Conservation (phyloP, 2,797 vertebrate genomes). For the Danio aesculapii region DNA sequence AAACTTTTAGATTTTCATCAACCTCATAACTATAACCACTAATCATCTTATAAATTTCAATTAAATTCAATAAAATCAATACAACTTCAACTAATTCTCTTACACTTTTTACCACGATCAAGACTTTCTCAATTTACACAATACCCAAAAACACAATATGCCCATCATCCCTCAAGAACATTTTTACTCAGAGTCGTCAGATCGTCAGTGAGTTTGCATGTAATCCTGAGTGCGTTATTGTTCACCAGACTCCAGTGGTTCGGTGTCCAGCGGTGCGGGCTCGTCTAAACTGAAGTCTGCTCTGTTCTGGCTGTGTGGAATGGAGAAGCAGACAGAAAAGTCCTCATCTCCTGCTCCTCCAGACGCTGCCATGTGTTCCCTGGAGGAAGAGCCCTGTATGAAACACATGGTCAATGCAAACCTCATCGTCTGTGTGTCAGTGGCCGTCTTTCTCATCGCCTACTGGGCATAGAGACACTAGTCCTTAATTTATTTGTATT, state of each 20-base stretch:
- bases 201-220: too few relatives aligned
- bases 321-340: conserved; percentile 72
- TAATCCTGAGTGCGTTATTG: conserved; percentile 7
- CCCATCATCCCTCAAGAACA: too few relatives aligned
- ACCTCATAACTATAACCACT: too few relatives aligned
- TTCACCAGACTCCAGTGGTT: conserved; percentile 64
- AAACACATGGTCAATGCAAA: conserved; percentile 83
- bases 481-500: conserved; percentile 42
- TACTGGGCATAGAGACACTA: conserved; percentile 80
- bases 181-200: too few relatives aligned
- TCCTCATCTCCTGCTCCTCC: background rate
- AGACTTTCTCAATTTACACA: too few relatives aligned
- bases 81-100: too few relatives aligned
- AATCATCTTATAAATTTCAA: too few relatives aligned
- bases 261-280: conserved; percentile 40
- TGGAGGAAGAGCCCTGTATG: conserved; percentile 80
- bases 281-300: conserved; percentile 74
- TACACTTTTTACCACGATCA: too few relatives aligned
- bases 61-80: too few relatives aligned
- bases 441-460: conserved; percentile 85
- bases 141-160: too few relatives aligned
- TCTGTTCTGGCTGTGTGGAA: conserved; percentile 91
- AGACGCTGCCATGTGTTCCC: conserved; percentile 56
- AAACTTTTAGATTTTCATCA: too few relatives aligned
- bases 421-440: conserved; percentile 84